These are phyloP conservation scores for Cotesia congregata DNA, from an alignment of 2,888 invertebrate genomes.

Conservation along the genomic window DNA sequence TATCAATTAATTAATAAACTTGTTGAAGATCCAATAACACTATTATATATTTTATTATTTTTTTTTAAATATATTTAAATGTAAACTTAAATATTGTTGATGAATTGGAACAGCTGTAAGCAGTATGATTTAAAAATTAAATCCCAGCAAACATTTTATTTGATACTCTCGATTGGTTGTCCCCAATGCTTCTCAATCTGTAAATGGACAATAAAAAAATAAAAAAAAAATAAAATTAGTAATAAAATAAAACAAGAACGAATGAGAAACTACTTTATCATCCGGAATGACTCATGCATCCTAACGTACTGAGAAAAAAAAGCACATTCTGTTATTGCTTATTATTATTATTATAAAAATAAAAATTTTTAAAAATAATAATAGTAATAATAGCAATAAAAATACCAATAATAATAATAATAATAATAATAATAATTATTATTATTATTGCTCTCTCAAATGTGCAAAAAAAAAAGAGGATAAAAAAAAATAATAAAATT, in stretches of 20 bases:
- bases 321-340: not conserved
- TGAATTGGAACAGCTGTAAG: not conserved
- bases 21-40: too few species aligned
- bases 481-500: not conserved
- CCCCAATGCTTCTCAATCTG: slow-evolving; percentile 32
- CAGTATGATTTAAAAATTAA: not conserved
- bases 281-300: slow-evolving; percentile 31
- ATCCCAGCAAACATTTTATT: not conserved
- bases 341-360: not conserved
- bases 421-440: too few species aligned
- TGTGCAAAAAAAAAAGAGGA: not conserved
- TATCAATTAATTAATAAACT: not conserved
- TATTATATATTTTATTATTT: too few species aligned
- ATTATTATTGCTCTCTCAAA: not conserved
- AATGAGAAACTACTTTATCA: slow-evolving; percentile 31
- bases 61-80: not conserved
- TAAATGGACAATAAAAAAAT: slow-evolving; percentile 28
- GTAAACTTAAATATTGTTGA: not conserved
- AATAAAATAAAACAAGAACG: not conserved
- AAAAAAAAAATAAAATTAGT: not conserved
- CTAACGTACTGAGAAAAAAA: slow-evolving; percentile 9
- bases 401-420: too few species aligned
- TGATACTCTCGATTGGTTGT: not conserved
- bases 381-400: too few species aligned
- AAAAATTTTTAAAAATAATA: too few species aligned